Evolutionary conservation across 2,797 vertebrate genomes (phyloP).

Genomic region (Coreius guichenoti): DNA sequence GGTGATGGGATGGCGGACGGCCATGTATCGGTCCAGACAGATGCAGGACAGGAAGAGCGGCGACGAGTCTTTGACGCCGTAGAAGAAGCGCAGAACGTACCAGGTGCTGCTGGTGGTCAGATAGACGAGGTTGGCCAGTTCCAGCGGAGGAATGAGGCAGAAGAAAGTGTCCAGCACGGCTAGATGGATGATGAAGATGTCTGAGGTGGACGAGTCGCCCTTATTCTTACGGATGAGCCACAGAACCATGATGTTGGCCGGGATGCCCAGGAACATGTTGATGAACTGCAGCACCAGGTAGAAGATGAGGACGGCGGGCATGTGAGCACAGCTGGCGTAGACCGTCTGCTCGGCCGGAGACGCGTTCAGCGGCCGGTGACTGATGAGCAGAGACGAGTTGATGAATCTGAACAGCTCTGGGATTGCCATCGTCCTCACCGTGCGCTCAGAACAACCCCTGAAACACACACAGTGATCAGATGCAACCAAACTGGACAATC

Average conservation of each 20-base stretch:
- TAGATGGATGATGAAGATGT: conserved; percentile 79
- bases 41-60: conserved; percentile 80
- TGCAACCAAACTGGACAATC: background rate
- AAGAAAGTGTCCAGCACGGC: conserved; percentile 77
- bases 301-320: conserved; percentile 71
- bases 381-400: conserved; percentile 67
- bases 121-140: conserved; percentile 74
- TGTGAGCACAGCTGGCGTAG: conserved; percentile 68
- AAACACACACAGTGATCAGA: conserved; percentile 3
- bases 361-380: conserved; percentile 64
- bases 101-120: conserved; percentile 68
- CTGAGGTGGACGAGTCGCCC: conserved; percentile 75
- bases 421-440: conserved; percentile 62
- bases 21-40: conserved; percentile 82
- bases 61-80: conserved; percentile 78
- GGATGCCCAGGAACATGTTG: conserved; percentile 82
- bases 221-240: conserved; percentile 79
- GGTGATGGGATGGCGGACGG: conserved; percentile 78
- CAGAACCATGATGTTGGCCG: conserved; percentile 78
- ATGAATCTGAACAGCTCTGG: conserved; percentile 40
- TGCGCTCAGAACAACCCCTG: background rate
- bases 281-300: conserved; percentile 77
- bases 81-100: conserved; percentile 79
- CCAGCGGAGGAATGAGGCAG: conserved; percentile 77
- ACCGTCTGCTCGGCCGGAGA: conserved; percentile 47